Evolutionary conservation across 2,888 invertebrate genomes (phyloP).

Genomic region (Ptychoptera albimana): DNA sequence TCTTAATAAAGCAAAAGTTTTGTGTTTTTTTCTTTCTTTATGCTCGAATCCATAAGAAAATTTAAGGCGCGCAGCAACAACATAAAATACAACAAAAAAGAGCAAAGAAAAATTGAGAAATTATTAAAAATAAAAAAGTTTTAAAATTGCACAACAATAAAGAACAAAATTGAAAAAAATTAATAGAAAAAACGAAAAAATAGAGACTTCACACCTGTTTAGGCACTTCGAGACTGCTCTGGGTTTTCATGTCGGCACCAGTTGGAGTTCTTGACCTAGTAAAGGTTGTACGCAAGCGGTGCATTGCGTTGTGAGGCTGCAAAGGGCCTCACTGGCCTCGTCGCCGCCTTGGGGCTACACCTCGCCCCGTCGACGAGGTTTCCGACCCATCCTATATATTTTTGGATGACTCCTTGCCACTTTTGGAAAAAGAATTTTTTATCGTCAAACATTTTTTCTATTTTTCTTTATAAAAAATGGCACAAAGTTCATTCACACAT

Average conservation of each 20-base stretch:
- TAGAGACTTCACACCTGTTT: constrained; percentile 42
- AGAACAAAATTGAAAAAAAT: neutral
- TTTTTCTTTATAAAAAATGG: too few species aligned
- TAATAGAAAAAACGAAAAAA: neutral
- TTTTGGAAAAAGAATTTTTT: neutral
- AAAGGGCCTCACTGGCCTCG: constrained; percentile 9
- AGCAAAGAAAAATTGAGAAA: too few species aligned
- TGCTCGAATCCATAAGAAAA: neutral
- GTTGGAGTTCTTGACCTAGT: constrained; percentile 77
- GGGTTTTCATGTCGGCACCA: constrained; percentile 81
- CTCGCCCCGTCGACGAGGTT: constrained; percentile 16
- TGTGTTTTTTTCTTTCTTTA: too few species aligned
- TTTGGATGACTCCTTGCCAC: constrained; percentile 6
- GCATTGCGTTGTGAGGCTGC: constrained; percentile 19
- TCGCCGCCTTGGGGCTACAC: constrained; percentile 15
- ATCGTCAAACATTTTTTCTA: too few species aligned
- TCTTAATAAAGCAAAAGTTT: neutral
- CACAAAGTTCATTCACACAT: too few species aligned
- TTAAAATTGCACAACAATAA: neutral
- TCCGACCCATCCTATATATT: constrained; percentile 15
- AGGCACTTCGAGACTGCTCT: constrained; percentile 80
- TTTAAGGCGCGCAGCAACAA: constrained; percentile 1
- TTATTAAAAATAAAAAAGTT: neutral
- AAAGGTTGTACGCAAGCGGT: constrained; percentile 63
- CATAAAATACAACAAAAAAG: neutral